Evolutionary conservation across 2,113 vertebrate species (phyloP), one percentile per base, ranked within the genome.

Genomic region (Sturnira hondurensis): DNA sequence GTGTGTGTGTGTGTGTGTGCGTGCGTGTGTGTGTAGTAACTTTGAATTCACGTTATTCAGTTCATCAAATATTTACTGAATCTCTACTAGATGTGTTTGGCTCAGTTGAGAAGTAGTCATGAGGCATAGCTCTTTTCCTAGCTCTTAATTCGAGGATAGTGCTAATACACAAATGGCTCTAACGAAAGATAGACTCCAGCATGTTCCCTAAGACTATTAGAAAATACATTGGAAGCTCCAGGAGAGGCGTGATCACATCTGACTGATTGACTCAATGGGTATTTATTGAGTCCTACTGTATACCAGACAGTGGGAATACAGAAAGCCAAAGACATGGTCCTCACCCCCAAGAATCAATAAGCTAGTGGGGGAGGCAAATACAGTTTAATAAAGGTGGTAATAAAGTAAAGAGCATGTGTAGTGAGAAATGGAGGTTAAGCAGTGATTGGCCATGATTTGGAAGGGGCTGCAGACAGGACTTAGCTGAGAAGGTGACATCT

Each of bases 21-120:
- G 67, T 73, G 52, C 61, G 68, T 65, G 70, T 92, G 81, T 77
- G 58, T 63, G 85, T 47, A 82, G 71, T 56, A 86, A 50, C 91
- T 96, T 94, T 97, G 89, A 96, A 92, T 86, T 96, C 52, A 65
- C 88, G 92, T 90, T 70, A 85, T 97, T 92, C 91, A 89, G 15
- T 70, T 96, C 94, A 89, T 95, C 88, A 96, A 74, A 89, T 95
- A 96, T 92, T 97, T 97, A 82, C 82, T 56, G 31, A 94, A 31
- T 90, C 58, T 85, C 82, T 38, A 50, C 58, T 68, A 38, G 87
- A 83, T 90, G 82, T 85, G 67, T 94, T 94, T 93, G 85, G 47
- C 43, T 93, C 20, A 85, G 45, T 28, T 97, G 88, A 94, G 73
- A 82, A 36, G 56, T 54, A 41, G 52, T 63, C 73, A 54, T 13